Base-by-base conservation (phyloP, 2,797 vertebrate genomes). In the Hyperoplus immaculatus region DNA sequence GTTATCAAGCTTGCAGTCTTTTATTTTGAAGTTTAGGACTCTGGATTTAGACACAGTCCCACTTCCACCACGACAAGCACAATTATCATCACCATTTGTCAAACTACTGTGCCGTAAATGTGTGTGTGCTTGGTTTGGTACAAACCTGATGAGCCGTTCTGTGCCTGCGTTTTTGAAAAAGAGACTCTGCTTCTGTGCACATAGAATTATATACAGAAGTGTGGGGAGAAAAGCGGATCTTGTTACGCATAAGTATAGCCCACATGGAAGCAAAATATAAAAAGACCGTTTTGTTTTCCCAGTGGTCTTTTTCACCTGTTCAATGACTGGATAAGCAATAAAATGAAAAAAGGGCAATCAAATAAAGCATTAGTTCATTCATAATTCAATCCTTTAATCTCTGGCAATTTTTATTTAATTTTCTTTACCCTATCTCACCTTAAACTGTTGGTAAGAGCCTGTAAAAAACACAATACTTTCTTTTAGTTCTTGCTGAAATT, bases 1-100 rank as follows among this genome's bases (percentile, higher is more conserved):
- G 71, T 89, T 90, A 91, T 88, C 58, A 84, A 78, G 73, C 69
- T 77, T 75, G 51, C 64, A 75, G 41, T 56, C 15, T 69, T 78
- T 69, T 38, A 43, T 54, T 75, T 62, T 41, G 9, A 14, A 21
- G 59, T 41, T 50, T 21, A 2, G 8, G 45, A 54, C 18, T 39
- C 46, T 51, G 60, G 9, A 80, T 85, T 87, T 59, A 72, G 62
- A 88, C 72, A 85, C 71, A 85, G 72, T 81, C 51, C 78, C 80
- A 80, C 49, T 63, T 51, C 54, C 68, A 8, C n/a, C 78, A 65
- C 39, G 75, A 73, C 47, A 69, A 55, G 64, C 80, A 73, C 57
- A 71, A 55, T 67, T 75, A 51, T 18, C 55, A 10, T 45, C 43
- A 68, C 39, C 18, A 36, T 75, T 21, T 50, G 13, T 69, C 57